A percentile compares a stretch with the other conserved stretches of the same genome.
Evolutionary conservation across 2,888 invertebrate genomes (phyloP).

Genomic region (Ectemnius cavifrons): DNA sequence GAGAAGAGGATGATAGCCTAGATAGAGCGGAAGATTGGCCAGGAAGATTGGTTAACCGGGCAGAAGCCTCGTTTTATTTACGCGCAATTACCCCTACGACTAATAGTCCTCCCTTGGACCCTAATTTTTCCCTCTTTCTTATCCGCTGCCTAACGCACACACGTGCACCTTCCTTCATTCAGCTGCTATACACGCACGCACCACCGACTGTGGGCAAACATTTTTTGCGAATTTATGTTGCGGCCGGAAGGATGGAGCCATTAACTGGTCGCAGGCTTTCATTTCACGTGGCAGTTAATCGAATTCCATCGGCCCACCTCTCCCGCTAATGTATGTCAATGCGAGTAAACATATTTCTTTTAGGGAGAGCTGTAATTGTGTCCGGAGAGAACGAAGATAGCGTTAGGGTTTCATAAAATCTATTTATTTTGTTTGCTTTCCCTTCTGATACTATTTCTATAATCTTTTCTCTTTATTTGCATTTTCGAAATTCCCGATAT

Average conservation of each 20-base stretch:
- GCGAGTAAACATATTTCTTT: no score
- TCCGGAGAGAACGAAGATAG: no score
- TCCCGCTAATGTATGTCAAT: neutral
- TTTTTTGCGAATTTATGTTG: slow-evolving; percentile 42
- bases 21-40: slow-evolving; percentile 31
- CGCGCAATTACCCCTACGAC: slow-evolving; percentile 57
- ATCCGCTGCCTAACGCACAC: neutral
- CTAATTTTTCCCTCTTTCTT: slow-evolving; percentile 27
- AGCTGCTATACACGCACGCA: slow-evolving; percentile 18
- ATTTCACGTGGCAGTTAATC: slow-evolving; percentile 54
- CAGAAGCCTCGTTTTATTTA: slow-evolving; percentile 57
- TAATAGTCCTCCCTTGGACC: slow-evolving; percentile 48
- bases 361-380: no score
- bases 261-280: slow-evolving; percentile 54
- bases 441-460: no score
- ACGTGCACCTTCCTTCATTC: slow-evolving; percentile 32
- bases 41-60: slow-evolving; percentile 38
- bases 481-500: no score
- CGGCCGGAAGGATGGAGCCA: slow-evolving; percentile 50
- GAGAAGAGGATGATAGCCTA: slow-evolving; percentile 19
- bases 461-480: no score
- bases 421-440: no score
- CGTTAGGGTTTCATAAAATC: no score
- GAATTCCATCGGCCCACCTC: slow-evolving; percentile 52
- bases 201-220: slow-evolving; percentile 37